Evolutionary conservation across 2,797 vertebrate genomes (phyloP).

Genomic region (Chelonia mydas): DNA sequence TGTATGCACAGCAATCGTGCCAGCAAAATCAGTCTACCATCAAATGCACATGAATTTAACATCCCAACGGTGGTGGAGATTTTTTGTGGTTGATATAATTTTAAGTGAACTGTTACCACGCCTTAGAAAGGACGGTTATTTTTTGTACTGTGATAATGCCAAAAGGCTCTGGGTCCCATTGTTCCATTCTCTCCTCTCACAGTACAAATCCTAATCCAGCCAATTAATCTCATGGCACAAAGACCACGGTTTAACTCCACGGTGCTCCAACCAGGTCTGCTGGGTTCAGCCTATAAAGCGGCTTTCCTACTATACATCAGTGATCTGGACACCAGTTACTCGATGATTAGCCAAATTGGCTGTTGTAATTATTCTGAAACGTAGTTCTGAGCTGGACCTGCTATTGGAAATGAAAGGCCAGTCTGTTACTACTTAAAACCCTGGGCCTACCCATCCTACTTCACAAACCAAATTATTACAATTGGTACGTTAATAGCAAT

Average conservation of each 20-base stretch:
- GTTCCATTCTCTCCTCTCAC: neutral
- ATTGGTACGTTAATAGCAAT: neutral
- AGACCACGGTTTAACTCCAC: neutral
- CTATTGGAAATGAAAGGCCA: neutral
- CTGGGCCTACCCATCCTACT: neutral
- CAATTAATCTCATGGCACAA: neutral
- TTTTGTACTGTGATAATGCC: neutral
- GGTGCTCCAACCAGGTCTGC: neutral
- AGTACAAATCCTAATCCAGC: neutral
- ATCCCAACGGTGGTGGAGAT: neutral
- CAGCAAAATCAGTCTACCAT: neutral
- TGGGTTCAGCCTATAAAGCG: neutral
- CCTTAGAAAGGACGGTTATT: neutral
- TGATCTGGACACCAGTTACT: neutral
- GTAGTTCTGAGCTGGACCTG: rapidly evolving
- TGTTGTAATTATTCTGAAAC: neutral
- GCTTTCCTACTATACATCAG: neutral
- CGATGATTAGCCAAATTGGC: too few relatives aligned
- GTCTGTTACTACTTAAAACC: neutral
- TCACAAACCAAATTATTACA: neutral
- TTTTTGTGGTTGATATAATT: neutral
- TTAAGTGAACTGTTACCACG: rapidly evolving
- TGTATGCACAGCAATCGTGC: neutral
- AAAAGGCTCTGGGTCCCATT: neutral
- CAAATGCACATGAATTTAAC: neutral